Evolutionary conservation across 2,797 vertebrate genomes (phyloP), one percentile per base, ranked within the genome.

Genomic region (Spea hammondii): DNA sequence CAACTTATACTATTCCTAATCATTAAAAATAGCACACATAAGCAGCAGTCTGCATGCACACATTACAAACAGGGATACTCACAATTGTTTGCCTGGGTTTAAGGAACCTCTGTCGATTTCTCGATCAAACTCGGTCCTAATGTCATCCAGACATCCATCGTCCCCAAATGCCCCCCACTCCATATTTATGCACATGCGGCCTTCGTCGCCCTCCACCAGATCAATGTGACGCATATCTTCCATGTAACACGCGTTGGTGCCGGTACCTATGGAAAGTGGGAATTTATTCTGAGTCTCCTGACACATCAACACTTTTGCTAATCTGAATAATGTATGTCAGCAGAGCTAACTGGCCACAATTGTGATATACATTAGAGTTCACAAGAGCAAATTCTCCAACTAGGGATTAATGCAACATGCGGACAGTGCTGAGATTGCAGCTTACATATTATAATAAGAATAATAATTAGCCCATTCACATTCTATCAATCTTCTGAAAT

Each of bases 121-220:
- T 0, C 78, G 88, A 88, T 99, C 97, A 9, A 97, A 95, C 53
- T 95, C 93, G 0, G 96, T 98, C 70, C 95, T 93, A 78, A 98
- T 84, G 84, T 98, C 95, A 0, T 95, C 92, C 65, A 99, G 92
- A 0, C 67, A 51, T 0, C 96, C 95, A 0, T 98, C 95, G 0
- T 98, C 97, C 0, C 97, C 97, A 0, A 99, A 98, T 4, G 97
- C 97, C 0, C 97, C 97, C 97, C 97, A 99, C 87, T 99, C 97
- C 83, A 95, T 96, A 85, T 99, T 99, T 78, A 99, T 92, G 66
- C 97, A 99, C 97, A 99, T 99, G 0, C 94, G 89, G 0, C 97
- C 97, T 79, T 99, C 97, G 0, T 99, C 97, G 0, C 96, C 97
- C 5, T 99, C 97, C 84, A 98, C 93, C 78, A 89, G 78, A 83